These are phyloP conservation scores for Turnix velox DNA, from an alignment of 2,113 vertebrate species.

Conservation along the genomic window DNA sequence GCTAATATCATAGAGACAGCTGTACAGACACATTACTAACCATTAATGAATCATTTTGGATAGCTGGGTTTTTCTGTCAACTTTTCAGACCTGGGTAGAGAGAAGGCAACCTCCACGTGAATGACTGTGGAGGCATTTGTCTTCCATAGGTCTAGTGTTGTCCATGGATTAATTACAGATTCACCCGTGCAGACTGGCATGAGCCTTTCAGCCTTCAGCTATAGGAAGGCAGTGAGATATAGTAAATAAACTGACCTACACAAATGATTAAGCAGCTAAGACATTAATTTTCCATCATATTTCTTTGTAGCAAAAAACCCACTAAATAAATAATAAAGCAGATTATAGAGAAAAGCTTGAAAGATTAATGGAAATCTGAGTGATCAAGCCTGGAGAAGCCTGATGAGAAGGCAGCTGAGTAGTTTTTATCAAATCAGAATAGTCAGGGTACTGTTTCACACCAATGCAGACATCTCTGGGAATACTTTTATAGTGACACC, in stretches of 20 bases:
- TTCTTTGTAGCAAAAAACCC: slow-evolving; percentile 26
- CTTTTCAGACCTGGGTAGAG: background rate
- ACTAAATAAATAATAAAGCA: slow-evolving; percentile 65
- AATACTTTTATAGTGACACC: slow-evolving; percentile 13
- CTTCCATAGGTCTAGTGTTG: background rate
- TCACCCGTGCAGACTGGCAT: background rate
- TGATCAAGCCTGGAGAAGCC: slow-evolving; percentile 34
- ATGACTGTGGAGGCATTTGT: background rate
- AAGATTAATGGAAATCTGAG: slow-evolving; percentile 58
- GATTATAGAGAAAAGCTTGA: slow-evolving; percentile 59
- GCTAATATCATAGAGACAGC: background rate
- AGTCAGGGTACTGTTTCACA: slow-evolving; percentile 17
- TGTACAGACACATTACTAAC: background rate
- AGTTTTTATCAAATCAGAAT: slow-evolving; percentile 34
- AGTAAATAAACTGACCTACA: background rate
- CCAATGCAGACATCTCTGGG: slow-evolving; percentile 1
- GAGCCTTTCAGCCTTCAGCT: background rate
- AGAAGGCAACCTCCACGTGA: background rate
- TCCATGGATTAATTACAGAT: background rate
- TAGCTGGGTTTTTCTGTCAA: background rate
- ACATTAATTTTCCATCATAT: background rate
- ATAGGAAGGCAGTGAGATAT: background rate
- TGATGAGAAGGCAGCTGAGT: background rate
- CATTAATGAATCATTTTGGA: background rate
- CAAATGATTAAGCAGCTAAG: background rate